A percentile compares a stretch with the other conserved stretches of the same genome.
Conservation (phyloP, 2,113 vertebrate genomes). For the Chaetodon trifascialis region DNA sequence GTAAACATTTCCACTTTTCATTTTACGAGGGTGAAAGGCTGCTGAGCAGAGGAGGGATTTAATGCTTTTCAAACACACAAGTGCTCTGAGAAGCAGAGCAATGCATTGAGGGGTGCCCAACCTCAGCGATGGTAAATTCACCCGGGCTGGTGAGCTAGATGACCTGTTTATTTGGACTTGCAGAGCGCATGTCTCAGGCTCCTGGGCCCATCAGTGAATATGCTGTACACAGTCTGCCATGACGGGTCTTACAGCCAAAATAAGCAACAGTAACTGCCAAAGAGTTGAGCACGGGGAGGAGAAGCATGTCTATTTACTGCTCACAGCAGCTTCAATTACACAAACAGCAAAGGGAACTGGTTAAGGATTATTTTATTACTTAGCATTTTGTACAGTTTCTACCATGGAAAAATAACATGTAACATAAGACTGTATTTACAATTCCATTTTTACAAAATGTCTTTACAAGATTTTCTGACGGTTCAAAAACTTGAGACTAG, state of each 20-base stretch:
- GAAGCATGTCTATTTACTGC: slow-evolving; percentile 62
- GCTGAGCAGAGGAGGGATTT: slow-evolving; percentile 56
- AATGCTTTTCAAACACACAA: slow-evolving; percentile 54
- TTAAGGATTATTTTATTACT: slow-evolving; percentile 92
- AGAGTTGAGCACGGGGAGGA: slow-evolving; percentile 42
- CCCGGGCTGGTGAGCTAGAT: slow-evolving; percentile 58
- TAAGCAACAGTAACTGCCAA: slow-evolving; percentile 76
- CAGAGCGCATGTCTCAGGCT: slow-evolving; percentile 63
- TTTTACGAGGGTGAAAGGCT: slow-evolving; percentile 47
- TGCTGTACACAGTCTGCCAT: slow-evolving; percentile 58
- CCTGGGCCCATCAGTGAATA: slow-evolving; percentile 66
- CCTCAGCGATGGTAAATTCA: slow-evolving; percentile 48
- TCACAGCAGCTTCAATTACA: slow-evolving; percentile 57
- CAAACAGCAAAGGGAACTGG: slow-evolving; percentile 69
- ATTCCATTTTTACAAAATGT: slow-evolving; percentile 91
- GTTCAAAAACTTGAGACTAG: slow-evolving; percentile 81
- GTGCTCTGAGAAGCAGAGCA: slow-evolving; percentile 47
- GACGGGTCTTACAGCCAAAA: slow-evolving; percentile 73
- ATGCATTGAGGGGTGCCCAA: slow-evolving; percentile 42
- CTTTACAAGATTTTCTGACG: slow-evolving; percentile 88
- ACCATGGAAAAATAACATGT: slow-evolving; percentile 89
- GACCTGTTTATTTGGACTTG: slow-evolving; percentile 81
- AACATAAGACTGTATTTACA: slow-evolving; percentile 94
- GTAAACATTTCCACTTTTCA: slow-evolving; percentile 61
- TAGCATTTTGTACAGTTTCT: slow-evolving; percentile 93